phyloP scores from a whole-genome alignment of 1,140 invertebrate species.

The Mercenaria mercenaria region DNA sequence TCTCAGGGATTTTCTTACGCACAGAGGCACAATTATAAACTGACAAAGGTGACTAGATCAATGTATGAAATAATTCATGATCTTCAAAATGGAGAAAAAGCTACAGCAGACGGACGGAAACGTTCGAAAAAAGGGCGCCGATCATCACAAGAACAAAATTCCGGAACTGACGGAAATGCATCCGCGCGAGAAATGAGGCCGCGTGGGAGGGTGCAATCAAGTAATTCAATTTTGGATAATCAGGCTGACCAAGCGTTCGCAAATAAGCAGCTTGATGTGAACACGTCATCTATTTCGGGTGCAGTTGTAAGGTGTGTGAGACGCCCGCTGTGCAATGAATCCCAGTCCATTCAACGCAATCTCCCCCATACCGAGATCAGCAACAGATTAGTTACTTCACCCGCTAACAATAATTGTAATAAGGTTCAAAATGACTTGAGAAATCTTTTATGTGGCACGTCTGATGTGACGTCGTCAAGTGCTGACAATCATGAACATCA shows the following conservation, averaged over 20 bases:
- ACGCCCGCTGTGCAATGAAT: conserved; percentile 68
- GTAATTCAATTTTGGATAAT: conserved; percentile 1
- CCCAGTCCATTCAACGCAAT: conserved; percentile 54
- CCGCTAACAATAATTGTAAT: conserved; percentile 41
- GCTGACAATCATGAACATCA: conserved; percentile 50
- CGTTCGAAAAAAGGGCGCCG: conserved; percentile 52
- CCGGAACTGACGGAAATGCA: conserved; percentile 21
- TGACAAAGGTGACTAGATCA: conserved; percentile 76
- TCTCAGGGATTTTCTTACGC: conserved; percentile 67
- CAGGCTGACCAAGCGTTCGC: conserved; percentile 14
- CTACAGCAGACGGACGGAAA: conserved; percentile 47
- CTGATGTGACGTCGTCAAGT: conserved; percentile 59
- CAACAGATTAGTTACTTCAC: conserved; percentile 48
- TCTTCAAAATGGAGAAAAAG: conserved; percentile 70
- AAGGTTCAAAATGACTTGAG: conserved; percentile 65
- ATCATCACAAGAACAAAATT: conserved; percentile 7
- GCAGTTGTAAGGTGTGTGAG: conserved; percentile 69
- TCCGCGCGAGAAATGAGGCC: conserved; percentile 35
- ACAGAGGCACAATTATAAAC: conserved; percentile 75
- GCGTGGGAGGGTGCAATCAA: conserved; percentile 42
- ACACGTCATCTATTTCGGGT: conserved; percentile 27
- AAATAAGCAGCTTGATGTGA: neutral
- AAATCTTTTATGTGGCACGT: conserved; percentile 60
- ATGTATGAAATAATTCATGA: conserved; percentile 80
- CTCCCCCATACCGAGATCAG: conserved; percentile 35